Base-by-base conservation (phyloP, 2,113 vertebrate genomes). In the Mohoua ochrocephala region DNA sequence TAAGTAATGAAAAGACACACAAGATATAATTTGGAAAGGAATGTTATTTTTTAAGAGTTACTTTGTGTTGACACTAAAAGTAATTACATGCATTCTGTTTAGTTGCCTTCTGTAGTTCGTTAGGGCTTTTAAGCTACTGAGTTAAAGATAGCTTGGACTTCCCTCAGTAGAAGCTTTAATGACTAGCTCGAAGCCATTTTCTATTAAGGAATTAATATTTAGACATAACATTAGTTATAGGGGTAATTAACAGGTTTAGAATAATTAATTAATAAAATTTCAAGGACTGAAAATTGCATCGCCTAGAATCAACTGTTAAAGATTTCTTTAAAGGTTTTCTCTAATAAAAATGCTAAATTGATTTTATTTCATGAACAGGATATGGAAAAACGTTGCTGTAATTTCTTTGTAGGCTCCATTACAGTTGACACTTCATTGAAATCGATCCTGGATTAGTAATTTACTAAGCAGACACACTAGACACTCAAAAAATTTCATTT, bases 171-270 rank as follows among this genome's bases (percentile, higher is more conserved):
- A 78, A 81, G 20, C 28, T 87, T 92, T 95, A 93, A 91, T 92
- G 71, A 93, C 33, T 92, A 71, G 68, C 85, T 94, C 84, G 71
- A 95, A 94, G 90, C 44, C 64, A 78, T 95, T 85, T 95, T 92
- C 69, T 92, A 94, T 94, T 50, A 80, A 86, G 54, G 71, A 91
- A 91, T 93, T 96, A 92, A 70, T 95, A 92, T 95, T 96, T 94
- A 88, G 64, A 71, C 35, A 53, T 91, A 92, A 92, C 7, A 78
- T 84, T 90, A 94, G 44, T 54, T 84, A n/a, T 56, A 57, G 49
- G 47, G 23, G 9, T 91, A 87, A 91, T 95, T 94, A 89, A 68
- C 61, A 79, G 18, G 10, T 86, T 95, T 83, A 77, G 56, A 94
- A 92, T 86, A 88, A 91, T 80, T 87, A 90, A 92, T 82, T 33